A percentile compares a stretch with the other conserved stretches of the same genome.
Conservation (phyloP, 1,140 invertebrate species). For the Helicoverpa armigera region DNA sequence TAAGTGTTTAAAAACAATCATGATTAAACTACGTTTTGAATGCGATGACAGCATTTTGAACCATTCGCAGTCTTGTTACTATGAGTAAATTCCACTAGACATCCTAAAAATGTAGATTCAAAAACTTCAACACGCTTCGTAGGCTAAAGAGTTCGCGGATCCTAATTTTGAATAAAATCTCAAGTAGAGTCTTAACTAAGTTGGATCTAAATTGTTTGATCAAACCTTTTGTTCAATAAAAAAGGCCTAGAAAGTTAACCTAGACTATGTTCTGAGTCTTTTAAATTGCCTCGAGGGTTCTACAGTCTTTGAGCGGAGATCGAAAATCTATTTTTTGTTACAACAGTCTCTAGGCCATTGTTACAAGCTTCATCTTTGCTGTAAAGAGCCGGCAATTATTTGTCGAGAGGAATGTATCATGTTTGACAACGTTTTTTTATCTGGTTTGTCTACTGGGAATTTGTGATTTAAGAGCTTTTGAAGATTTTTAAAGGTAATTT, state of each 20-base stretch:
- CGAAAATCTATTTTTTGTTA: conserved; percentile 29
- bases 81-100: too few relatives aligned
- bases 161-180: conserved; percentile 6
- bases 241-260: conserved; percentile 32
- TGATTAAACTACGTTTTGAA: too few relatives aligned
- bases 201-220: conserved; percentile 18
- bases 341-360: not conserved
- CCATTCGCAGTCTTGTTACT: too few relatives aligned
- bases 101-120: not conserved
- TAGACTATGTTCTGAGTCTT: conserved; percentile 27
- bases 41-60: too few relatives aligned
- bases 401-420: not conserved
- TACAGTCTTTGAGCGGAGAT: conserved; percentile 8
- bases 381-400: conserved; percentile 13
- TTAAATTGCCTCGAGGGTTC: conserved; percentile 30
- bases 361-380: not conserved
- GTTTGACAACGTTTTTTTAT: not conserved
- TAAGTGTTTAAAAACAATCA: too few relatives aligned
- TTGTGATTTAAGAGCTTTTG: not conserved
- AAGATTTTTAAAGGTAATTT: not conserved
- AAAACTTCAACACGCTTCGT: not conserved
- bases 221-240: conserved; percentile 39
- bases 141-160: conserved; percentile 11
- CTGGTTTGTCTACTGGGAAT: not conserved
- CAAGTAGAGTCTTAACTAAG: conserved; percentile 3